Percentiles rank a stretch among this genome's conserved stretches.
Conservation (phyloP, 2,888 invertebrate species). For the Lasioglossum leucozonium region DNA sequence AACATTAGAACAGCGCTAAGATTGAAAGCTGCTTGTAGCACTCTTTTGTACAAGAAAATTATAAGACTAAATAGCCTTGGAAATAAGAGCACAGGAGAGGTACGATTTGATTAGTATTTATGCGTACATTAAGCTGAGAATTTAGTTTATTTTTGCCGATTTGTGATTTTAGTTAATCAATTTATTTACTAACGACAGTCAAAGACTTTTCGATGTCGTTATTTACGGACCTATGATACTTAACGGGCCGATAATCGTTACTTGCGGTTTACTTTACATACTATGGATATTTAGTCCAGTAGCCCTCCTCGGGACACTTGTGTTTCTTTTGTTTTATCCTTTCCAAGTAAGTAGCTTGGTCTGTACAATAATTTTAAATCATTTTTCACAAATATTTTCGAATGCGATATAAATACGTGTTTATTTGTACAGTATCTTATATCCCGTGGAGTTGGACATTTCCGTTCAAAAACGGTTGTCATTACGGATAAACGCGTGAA, state of each 20-base stretch:
- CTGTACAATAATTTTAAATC: not conserved
- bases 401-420: not conserved
- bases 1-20: conserved; percentile 84
- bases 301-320: conserved; percentile 85
- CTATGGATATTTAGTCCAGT: conserved; percentile 85
- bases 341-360: conserved; percentile 84
- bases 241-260: conserved; percentile 86
- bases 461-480: conserved; percentile 71
- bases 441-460: conserved; percentile 83
- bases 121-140: not conserved
- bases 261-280: conserved; percentile 85
- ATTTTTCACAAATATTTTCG: not conserved
- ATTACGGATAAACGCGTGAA: conserved; percentile 83
- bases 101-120: conserved; percentile 46
- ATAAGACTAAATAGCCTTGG: conserved; percentile 82
- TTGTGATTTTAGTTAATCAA: conserved; percentile 85
- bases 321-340: conserved; percentile 86
- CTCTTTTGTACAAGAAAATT: conserved; percentile 82
- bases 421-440: conserved; percentile 82
- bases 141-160: not conserved
- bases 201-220: conserved; percentile 86
- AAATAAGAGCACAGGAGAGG: conserved; percentile 84
- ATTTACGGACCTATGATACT: conserved; percentile 85
- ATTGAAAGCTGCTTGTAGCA: conserved; percentile 82
- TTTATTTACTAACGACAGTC: conserved; percentile 86